These are phyloP conservation scores for Umimayanthus kanabou DNA, from an alignment of 92 coral and sea anemone species.

Conservation along the genomic window DNA sequence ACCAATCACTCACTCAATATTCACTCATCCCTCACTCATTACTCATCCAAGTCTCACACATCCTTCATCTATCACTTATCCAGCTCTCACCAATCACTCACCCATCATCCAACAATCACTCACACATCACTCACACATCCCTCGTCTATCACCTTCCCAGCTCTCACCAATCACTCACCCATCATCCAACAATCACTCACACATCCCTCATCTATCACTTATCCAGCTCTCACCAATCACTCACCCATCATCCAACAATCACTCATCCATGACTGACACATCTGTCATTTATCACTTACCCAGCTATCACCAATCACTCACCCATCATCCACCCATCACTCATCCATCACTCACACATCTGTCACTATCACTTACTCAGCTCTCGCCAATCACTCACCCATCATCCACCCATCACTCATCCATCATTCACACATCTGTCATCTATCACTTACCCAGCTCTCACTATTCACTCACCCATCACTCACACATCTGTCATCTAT, in stretches of 20 bases:
- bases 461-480: not conserved
- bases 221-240: slow-evolving; percentile 27
- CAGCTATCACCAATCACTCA: not conserved
- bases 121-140: not conserved
- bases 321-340: not conserved
- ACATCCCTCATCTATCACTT: not conserved
- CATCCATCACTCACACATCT: not conserved
- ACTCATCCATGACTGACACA: not conserved
- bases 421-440: not conserved
- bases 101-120: no score
- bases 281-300: slow-evolving; percentile 44
- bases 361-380: slow-evolving; percentile 55
- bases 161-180: not conserved
- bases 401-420: not conserved
- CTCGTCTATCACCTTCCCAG: slow-evolving; percentile 48
- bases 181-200: not conserved
- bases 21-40: slow-evolving; percentile 32
- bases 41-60: slow-evolving; percentile 46
- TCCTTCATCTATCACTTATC: no score
- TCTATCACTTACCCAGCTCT: slow-evolving; percentile 45
- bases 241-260: not conserved
- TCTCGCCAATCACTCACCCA: not conserved
- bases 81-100: no score
- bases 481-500: no score
- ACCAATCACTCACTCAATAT: not conserved